A percentile compares a stretch with the other conserved stretches of the same genome.
Evolutionary conservation across 2,888 invertebrate genomes (phyloP).

Genomic region (Conchocele bisecta): DNA sequence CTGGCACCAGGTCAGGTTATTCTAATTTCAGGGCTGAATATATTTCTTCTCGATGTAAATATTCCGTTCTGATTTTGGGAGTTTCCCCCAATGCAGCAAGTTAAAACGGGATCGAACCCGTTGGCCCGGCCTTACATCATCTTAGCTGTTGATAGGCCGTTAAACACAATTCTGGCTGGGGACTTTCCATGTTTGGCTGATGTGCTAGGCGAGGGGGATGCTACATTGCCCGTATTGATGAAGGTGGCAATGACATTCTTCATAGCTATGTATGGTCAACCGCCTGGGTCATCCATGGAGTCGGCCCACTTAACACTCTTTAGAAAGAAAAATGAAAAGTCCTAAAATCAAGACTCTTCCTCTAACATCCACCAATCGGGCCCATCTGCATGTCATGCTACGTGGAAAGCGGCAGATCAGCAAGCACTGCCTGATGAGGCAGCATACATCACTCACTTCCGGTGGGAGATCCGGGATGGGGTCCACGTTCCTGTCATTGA

Average conservation of each 20-base stretch:
- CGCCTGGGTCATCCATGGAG: constrained; percentile 25
- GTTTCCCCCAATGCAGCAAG: too few species aligned
- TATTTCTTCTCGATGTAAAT: too few species aligned
- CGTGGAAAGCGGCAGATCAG: constrained; percentile 18
- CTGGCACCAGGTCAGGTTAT: too few species aligned
- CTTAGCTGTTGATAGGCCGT: too few species aligned
- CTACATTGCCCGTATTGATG: not conserved
- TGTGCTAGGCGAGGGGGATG: not conserved
- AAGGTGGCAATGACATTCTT: not conserved
- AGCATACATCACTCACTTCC: constrained; percentile 6
- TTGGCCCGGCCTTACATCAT: too few species aligned
- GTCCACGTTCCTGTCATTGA: not conserved
- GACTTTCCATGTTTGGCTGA: not conserved
- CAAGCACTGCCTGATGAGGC: constrained; percentile 13
- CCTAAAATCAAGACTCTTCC: constrained; percentile 21
- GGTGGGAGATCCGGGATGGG: constrained; percentile 8
- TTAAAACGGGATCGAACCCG: too few species aligned
- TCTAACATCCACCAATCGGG: constrained; percentile 28
- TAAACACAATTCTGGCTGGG: not conserved
- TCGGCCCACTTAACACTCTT: constrained; percentile 18
- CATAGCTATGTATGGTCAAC: constrained; percentile 20
- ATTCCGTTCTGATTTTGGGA: too few species aligned
- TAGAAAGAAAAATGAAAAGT: constrained; percentile 9
- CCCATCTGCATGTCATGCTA: constrained; percentile 16
- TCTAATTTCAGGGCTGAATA: too few species aligned